Evolutionary conservation across 1,140 invertebrate genomes (phyloP).

Genomic region (Goniozus legneri): DNA sequence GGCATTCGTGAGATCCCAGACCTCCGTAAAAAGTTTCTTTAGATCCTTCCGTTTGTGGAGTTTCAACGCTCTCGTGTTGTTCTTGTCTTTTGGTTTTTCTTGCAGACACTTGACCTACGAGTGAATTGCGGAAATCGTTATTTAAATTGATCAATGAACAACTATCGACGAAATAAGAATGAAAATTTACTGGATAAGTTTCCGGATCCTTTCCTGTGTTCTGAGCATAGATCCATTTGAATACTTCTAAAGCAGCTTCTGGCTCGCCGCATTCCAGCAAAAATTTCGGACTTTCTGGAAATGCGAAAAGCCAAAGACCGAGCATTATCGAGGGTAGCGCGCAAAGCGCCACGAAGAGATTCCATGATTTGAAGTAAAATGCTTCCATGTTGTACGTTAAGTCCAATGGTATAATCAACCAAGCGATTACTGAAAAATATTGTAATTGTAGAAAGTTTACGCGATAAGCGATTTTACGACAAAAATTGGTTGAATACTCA

Average conservation of each 20-base stretch:
- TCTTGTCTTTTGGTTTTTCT: slow-evolving; percentile 62
- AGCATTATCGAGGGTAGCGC: slow-evolving; percentile 61
- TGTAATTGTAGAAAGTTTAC: not conserved
- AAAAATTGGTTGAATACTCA: slow-evolving; percentile 37
- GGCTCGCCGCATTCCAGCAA: slow-evolving; percentile 72
- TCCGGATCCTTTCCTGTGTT: slow-evolving; percentile 67
- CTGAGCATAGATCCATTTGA: slow-evolving; percentile 65
- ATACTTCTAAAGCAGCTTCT: slow-evolving; percentile 66
- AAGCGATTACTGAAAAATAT: slow-evolving; percentile 62
- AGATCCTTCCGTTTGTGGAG: slow-evolving; percentile 66
- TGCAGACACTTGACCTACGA: slow-evolving; percentile 63
- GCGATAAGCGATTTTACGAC: not conserved
- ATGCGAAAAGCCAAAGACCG: slow-evolving; percentile 67
- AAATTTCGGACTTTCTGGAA: slow-evolving; percentile 85
- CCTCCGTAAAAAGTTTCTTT: slow-evolving; percentile 61
- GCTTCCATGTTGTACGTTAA: slow-evolving; percentile 55
- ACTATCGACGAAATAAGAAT: not conserved
- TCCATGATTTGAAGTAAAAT: slow-evolving; percentile 72
- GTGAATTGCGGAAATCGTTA: slow-evolving; percentile 29
- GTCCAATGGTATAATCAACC: slow-evolving; percentile 66
- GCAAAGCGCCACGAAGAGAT: slow-evolving; percentile 69
- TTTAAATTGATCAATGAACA: not conserved
- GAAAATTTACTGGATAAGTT: slow-evolving; percentile 64
- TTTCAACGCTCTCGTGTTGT: slow-evolving; percentile 36
- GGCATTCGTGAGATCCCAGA: slow-evolving; percentile 65